Evolutionary conservation across 2,113 vertebrate species (phyloP).

Genomic region (Galbula dea): DNA sequence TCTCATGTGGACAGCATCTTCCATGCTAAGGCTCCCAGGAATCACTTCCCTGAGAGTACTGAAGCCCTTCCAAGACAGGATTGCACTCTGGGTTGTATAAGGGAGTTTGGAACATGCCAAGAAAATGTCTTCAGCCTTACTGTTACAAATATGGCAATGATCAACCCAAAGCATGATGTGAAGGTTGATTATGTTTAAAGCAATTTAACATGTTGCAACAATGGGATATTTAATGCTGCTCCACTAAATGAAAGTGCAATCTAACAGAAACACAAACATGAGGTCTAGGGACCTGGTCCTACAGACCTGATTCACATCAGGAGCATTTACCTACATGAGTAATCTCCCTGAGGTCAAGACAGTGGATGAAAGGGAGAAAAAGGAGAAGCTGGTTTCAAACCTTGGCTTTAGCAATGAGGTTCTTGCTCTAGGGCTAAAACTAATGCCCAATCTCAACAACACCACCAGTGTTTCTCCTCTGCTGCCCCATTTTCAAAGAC

Average conservation of each 20-base stretch:
- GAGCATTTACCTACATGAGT: not conserved
- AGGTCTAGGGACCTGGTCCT: not conserved
- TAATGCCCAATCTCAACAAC: not conserved
- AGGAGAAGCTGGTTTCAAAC: not conserved
- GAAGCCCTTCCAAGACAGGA: not conserved
- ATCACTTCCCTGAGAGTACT: not conserved
- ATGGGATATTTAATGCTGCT: not conserved
- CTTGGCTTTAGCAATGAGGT: not conserved
- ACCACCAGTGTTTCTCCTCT: accelerated
- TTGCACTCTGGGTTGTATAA: not conserved
- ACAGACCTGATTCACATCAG: not conserved
- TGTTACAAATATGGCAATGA: conserved; percentile 26
- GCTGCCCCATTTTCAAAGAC: accelerated
- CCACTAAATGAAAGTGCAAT: not conserved
- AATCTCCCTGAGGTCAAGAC: not conserved
- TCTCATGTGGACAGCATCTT: not conserved
- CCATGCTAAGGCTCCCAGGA: not conserved
- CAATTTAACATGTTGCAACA: conserved; percentile 29
- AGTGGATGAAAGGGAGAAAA: not conserved
- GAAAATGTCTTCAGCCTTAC: conserved; percentile 19
- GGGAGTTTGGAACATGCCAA: not conserved
- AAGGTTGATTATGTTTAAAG: not conserved
- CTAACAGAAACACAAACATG: not conserved
- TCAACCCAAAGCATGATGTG: not conserved
- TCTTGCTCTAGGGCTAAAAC: not conserved